Evolutionary conservation across 2,113 vertebrate genomes (phyloP), one percentile per base, ranked within the genome.

Genomic region (Prionailurus bengalensis): DNA sequence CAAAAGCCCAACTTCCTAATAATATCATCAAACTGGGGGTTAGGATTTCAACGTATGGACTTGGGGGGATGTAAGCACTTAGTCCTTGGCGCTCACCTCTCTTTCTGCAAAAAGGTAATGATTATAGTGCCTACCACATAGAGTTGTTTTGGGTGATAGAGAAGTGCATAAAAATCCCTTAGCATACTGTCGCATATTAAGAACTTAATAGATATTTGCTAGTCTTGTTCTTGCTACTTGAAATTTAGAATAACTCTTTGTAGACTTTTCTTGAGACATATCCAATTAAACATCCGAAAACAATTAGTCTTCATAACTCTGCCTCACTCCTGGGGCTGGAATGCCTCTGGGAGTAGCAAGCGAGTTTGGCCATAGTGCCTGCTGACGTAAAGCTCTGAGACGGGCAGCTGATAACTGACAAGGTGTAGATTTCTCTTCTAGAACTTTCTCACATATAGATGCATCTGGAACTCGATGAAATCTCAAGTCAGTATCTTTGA

Each of bases 161-260:
- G 16, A 48, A 39, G 13, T 73, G 5, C 3, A 90, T 65, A 91
- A 81, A 95, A 93, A 78, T 79, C n/a, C 36, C 7, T 86, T 45
- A 82, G 36, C 61, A 93, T 61, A 94, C 13, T 65, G 42, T 31
- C 63, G 74, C 23, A 45, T 63, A 65, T 33, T 79, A 81, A 92
- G 13, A 96, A 94, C 33, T 48, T 94, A 87, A 81, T 82, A 90
- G 86, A 65, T 93, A 84, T 66, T 84, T 80, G 51, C 33, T 66
- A 33, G 55, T 25, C 68, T 83, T 80, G 1, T 89, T 92, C 31
- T 78, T 89, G 15, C 74, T 82, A 80, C 55, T 58, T 94, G 55
- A 84, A 94, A 94, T 94, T 78, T 73, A 85, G 71, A 96, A 66
- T 14, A n/a, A 63, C 27, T 74, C n/a, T 94, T 15, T 86, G 3